A percentile compares a stretch with the other conserved stretches of the same genome.
Evolutionary conservation across 2,888 invertebrate genomes (phyloP).

Genomic region (Drosophila infuscata): DNA sequence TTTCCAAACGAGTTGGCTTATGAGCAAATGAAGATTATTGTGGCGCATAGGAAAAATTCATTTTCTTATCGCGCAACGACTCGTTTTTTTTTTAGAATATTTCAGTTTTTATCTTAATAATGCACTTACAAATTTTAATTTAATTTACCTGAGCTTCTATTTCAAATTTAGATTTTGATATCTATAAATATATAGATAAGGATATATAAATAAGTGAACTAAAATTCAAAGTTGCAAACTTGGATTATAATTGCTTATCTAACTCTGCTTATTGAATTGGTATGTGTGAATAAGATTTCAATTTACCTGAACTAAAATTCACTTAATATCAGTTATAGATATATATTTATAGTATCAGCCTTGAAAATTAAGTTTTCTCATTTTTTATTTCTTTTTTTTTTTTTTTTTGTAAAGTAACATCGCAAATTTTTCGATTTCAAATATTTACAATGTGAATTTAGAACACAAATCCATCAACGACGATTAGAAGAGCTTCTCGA

Average conservation of each 20-base stretch:
- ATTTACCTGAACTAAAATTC: neutral
- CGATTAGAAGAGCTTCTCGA: slow-evolving; percentile 17
- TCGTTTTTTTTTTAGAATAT: neutral
- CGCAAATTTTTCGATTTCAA: neutral
- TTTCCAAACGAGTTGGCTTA: slow-evolving; percentile 29
- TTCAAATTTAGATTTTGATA: neutral
- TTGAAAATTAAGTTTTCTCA: neutral
- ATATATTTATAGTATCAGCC: neutral
- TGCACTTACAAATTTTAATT: neutral
- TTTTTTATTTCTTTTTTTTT: no score
- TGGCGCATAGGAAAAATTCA: slow-evolving; percentile 18
- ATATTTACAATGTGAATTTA: slow-evolving; percentile 1
- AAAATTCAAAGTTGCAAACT: neutral
- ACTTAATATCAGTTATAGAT: neutral
- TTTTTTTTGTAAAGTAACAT: neutral
- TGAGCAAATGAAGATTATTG: slow-evolving; percentile 25
- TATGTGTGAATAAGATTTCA: neutral
- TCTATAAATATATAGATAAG: neutral
- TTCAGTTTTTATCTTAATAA: neutral
- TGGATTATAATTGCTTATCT: neutral
- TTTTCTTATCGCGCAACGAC: slow-evolving; percentile 34
- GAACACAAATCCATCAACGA: slow-evolving; percentile 8
- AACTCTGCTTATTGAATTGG: neutral
- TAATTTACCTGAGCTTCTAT: neutral
- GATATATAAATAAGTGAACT: neutral